Conservation (phyloP, 2,113 vertebrate genomes). For the Turnix velox region DNA sequence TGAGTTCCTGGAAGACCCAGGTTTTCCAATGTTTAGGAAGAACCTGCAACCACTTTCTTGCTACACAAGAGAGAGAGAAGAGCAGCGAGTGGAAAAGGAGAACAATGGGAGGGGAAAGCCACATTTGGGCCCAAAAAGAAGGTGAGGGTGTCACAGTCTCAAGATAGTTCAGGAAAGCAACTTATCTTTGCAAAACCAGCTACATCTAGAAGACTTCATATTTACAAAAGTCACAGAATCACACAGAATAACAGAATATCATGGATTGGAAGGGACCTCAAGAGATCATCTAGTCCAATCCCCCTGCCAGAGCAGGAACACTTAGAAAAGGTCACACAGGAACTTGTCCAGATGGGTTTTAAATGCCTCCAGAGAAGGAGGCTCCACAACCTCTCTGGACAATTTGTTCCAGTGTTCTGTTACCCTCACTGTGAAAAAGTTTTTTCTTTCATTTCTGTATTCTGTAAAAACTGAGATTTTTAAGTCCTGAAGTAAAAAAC, state of each 20-base stretch:
- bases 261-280: no score
- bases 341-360: no score
- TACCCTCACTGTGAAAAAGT: no score
- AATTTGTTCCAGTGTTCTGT: no score
- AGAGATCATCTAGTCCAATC: no score
- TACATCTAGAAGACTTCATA: not conserved
- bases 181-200: not conserved
- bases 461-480: not conserved
- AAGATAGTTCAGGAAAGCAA: not conserved
- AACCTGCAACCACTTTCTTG: not conserved
- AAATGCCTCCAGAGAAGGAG: no score
- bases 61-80: not conserved
- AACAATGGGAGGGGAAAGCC: not conserved
- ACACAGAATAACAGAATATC: no score
- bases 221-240: not conserved
- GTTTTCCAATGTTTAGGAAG: not conserved
- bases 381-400: no score
- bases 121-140: not conserved
- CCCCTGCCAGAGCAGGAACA: no score
- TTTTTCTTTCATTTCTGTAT: no score
- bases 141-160: accelerated
- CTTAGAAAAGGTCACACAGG: no score
- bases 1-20: not conserved
- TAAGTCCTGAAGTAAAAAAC: not conserved
- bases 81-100: not conserved